phyloP scores from a whole-genome alignment of 1,140 invertebrate species.

The Macrobrachium rosenbergii region DNA sequence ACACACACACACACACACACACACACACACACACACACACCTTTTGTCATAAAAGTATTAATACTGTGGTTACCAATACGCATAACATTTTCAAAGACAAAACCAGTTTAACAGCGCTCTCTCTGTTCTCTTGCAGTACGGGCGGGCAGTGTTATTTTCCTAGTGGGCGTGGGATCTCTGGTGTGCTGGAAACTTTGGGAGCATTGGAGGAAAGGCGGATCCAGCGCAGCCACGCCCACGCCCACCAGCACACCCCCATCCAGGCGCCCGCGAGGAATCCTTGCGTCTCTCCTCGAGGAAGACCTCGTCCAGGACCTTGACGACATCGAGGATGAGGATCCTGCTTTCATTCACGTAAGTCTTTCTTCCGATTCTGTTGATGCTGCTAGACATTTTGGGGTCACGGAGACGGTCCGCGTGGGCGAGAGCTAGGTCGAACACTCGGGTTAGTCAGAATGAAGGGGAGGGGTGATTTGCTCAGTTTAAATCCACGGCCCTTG shows the following conservation, averaged over 20 bases:
- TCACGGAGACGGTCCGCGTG: too few relatives aligned
- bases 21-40: too few relatives aligned
- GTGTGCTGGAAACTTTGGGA: constrained; percentile 68
- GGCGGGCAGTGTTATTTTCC: constrained; percentile 68
- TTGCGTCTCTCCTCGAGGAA: constrained; percentile 63
- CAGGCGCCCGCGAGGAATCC: constrained; percentile 43
- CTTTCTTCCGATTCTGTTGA: not conserved
- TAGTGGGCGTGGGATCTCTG: constrained; percentile 69
- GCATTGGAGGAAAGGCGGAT: constrained; percentile 55
- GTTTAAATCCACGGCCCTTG: too few relatives aligned
- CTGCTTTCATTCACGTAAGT: constrained; percentile 63
- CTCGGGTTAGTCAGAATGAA: too few relatives aligned
- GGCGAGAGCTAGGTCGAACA: too few relatives aligned
- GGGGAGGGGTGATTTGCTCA: too few relatives aligned
- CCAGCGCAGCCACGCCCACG: constrained; percentile 47
- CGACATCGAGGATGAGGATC: constrained; percentile 54
- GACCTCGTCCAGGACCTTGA: constrained; percentile 63
- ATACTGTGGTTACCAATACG: too few relatives aligned
- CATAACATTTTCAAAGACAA: too few relatives aligned
- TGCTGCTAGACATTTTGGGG: too few relatives aligned
- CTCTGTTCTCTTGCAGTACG: constrained; percentile 66
- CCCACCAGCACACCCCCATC: constrained; percentile 22
- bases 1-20: too few relatives aligned
- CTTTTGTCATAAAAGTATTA: too few relatives aligned
- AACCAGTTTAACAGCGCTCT: not conserved